Conservation (phyloP, 2,797 vertebrate species). For the Rhinogobio ventralis region DNA sequence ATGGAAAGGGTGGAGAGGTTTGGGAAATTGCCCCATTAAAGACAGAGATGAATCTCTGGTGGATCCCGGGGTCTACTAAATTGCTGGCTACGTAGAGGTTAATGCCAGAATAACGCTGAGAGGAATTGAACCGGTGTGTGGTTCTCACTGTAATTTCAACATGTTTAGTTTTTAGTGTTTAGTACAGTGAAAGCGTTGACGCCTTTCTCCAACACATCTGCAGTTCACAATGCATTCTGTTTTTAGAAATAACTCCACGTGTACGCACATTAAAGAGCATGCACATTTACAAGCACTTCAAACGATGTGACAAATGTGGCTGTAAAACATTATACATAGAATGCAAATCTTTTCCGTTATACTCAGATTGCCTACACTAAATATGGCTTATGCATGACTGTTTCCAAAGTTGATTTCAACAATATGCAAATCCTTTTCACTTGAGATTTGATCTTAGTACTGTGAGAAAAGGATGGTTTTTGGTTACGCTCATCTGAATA, state of each 20-base stretch:
- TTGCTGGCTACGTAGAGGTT: slow-evolving; percentile 14
- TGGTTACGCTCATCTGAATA: not conserved
- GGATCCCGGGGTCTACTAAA: slow-evolving; percentile 24
- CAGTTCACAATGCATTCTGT: not conserved
- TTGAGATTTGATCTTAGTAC: not conserved
- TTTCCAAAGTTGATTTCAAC: not conserved
- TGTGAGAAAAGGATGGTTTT: not conserved
- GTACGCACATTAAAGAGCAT: not conserved
- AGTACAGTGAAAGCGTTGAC: not conserved
- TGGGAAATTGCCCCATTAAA: slow-evolving; percentile 36
- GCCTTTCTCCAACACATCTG: not conserved
- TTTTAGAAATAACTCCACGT: slow-evolving; percentile 3
- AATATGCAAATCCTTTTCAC: not conserved
- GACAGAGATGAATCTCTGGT: slow-evolving; percentile 40
- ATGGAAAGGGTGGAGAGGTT: slow-evolving; percentile 44
- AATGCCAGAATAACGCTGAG: slow-evolving; percentile 30
- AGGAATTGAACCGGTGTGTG: slow-evolving; percentile 22
- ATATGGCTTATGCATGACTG: too few relatives aligned
- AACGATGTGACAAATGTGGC: not conserved
- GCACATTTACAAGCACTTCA: slow-evolving; percentile 31
- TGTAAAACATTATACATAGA: not conserved
- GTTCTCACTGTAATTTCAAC: not conserved
- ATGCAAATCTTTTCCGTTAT: not conserved
- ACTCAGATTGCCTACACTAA: not conserved
- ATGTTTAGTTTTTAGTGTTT: not conserved